Conservation (phyloP, 2,888 invertebrate genomes). For the Pimpla rufipes region DNA sequence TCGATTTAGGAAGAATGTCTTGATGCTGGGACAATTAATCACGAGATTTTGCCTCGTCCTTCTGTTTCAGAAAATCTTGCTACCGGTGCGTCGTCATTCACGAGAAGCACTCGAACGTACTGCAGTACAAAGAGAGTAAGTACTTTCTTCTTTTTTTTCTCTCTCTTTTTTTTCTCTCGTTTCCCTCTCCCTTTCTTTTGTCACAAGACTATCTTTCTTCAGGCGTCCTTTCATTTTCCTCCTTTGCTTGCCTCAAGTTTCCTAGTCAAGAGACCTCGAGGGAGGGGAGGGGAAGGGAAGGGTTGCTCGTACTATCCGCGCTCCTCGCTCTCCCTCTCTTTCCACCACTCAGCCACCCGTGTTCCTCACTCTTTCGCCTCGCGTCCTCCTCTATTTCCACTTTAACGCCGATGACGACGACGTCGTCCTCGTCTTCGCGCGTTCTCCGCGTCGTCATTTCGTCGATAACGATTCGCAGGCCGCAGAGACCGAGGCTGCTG, state of each 20-base stretch:
- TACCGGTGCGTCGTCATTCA: conserved; percentile 98
- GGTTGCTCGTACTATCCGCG: conserved; percentile 23
- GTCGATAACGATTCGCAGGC: conserved; percentile 76
- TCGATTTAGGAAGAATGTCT: not conserved
- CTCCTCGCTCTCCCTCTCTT: conserved; percentile 6
- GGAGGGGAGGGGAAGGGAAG: conserved; percentile 4
- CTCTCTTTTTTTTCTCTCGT: conserved; percentile 26
- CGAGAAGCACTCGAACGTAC: conserved; percentile 96
- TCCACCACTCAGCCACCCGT: not conserved
- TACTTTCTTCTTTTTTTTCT: conserved; percentile 79
- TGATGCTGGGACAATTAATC: conserved; percentile 13
- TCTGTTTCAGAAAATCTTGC: conserved; percentile 93
- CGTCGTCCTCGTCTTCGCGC: conserved; percentile 22
- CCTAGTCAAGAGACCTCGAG: conserved; percentile 13
- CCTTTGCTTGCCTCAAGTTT: conserved; percentile 26
- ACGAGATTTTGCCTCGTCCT: conserved; percentile 59
- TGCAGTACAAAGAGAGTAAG: conserved; percentile 99
- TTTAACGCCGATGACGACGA: conserved; percentile 31
- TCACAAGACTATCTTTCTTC: not conserved
- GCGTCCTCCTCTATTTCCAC: not conserved
- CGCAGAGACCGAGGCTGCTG: not conserved
- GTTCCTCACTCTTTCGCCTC: conserved; percentile 5
- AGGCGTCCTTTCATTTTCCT: not conserved
- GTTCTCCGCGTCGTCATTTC: conserved; percentile 13
- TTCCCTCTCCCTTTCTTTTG: conserved; percentile 16